phyloP scores from a whole-genome alignment of 2,113 vertebrate genomes.

The Sardina pilchardus region DNA sequence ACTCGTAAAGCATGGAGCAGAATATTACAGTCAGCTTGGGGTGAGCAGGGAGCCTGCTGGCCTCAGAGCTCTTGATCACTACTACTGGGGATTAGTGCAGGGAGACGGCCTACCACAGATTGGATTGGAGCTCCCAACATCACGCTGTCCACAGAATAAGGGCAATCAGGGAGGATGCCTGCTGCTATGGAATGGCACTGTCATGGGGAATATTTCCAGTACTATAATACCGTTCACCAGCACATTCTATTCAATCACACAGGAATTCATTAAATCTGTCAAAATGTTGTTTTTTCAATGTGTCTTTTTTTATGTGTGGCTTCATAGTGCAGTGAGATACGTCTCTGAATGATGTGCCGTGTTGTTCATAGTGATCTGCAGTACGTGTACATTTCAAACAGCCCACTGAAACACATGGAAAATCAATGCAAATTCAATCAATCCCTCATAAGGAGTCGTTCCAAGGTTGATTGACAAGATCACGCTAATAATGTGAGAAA shows the following conservation, averaged over 20 bases:
- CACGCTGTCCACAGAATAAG: not conserved
- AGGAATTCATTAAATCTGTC: not conserved
- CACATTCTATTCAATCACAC: not conserved
- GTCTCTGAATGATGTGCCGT: not conserved
- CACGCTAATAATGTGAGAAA: not conserved
- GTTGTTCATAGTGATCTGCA: not conserved
- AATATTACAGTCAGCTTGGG: slow-evolving; percentile 39
- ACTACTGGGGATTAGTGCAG: slow-evolving; percentile 42
- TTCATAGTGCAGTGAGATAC: not conserved
- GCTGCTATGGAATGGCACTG: not conserved
- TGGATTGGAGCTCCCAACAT: slow-evolving; percentile 42
- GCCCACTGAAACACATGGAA: not conserved
- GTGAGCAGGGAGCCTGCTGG: slow-evolving; percentile 30
- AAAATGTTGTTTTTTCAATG: not conserved
- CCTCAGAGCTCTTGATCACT: slow-evolving; percentile 49
- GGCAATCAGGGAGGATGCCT: not conserved
- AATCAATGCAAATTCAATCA: not conserved
- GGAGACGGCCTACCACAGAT: slow-evolving; percentile 6
- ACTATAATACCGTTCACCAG: not conserved
- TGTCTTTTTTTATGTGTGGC: not conserved
- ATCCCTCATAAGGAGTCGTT: not conserved
- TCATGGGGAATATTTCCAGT: not conserved
- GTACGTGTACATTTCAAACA: slow-evolving; percentile 4
- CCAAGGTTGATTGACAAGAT: slow-evolving; percentile 11
- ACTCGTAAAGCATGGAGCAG: slow-evolving; percentile 29